These are phyloP conservation scores for Phoeniculus purpureus DNA, from an alignment of 2,797 vertebrate genomes.

Conservation along the genomic window DNA sequence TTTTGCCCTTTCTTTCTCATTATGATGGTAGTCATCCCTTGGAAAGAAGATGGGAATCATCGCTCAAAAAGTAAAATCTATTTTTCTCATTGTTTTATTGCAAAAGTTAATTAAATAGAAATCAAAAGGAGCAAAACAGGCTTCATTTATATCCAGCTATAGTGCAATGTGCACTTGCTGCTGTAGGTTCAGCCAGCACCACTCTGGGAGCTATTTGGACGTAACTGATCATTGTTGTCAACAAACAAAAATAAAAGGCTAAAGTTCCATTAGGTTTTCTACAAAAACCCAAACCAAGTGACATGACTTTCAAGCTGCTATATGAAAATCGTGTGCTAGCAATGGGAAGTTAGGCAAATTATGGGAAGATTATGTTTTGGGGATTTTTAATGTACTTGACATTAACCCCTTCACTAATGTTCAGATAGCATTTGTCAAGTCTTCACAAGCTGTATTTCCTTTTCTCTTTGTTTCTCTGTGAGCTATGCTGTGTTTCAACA, in stretches of 20 bases:
- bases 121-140: neutral
- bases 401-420: conserved; percentile 10
- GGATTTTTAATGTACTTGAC: conserved; percentile 9
- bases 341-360: neutral
- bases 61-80: neutral
- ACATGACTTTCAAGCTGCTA: neutral
- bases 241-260: neutral
- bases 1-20: neutral
- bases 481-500: neutral
- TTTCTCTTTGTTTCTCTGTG: neutral
- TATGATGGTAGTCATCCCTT: neutral
- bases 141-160: neutral
- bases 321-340: conserved; percentile 7
- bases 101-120: neutral
- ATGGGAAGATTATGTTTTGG: neutral
- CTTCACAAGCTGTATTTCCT: neutral
- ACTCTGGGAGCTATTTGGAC: neutral
- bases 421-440: neutral
- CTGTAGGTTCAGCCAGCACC: neutral
- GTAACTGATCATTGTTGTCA: neutral
- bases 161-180: neutral
- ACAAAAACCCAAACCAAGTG: neutral
- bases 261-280: neutral
- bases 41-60: neutral
- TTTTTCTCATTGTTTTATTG: neutral